These are phyloP conservation scores for Heterochromis multidens DNA, from an alignment of 2,113 vertebrate genomes.

Conservation along the genomic window DNA sequence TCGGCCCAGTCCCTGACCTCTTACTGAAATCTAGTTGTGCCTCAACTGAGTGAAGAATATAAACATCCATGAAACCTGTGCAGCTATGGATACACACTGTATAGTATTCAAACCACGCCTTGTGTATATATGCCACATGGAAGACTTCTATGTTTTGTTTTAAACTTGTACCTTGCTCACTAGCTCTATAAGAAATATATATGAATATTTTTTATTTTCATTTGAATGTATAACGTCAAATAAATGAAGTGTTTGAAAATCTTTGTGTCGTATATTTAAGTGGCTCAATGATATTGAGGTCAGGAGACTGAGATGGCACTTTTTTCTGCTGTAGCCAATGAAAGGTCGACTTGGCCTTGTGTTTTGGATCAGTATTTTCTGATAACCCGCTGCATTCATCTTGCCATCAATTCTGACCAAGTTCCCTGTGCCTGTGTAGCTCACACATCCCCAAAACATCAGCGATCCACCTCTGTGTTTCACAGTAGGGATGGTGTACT, in stretches of 20 bases:
- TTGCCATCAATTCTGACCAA: too few relatives aligned
- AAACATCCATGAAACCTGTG: constrained; percentile 69
- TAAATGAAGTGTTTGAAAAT: constrained; percentile 75
- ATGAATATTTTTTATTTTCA: constrained; percentile 61
- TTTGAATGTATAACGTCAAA: constrained; percentile 72
- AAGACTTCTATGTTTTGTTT: constrained; percentile 74
- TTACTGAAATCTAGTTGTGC: constrained; percentile 66
- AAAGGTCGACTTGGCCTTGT: too few relatives aligned
- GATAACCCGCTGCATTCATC: too few relatives aligned
- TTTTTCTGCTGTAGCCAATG: too few relatives aligned
- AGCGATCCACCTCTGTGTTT: too few relatives aligned
- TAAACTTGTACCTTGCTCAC: constrained; percentile 71
- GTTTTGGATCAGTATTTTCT: too few relatives aligned
- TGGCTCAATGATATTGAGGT: too few relatives aligned
- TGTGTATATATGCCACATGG: constrained; percentile 79
- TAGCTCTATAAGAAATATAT: constrained; percentile 64
- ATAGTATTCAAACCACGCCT: constrained; percentile 74
- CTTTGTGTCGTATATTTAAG: background rate
- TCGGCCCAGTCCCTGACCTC: constrained; percentile 48
- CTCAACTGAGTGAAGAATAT: constrained; percentile 73
- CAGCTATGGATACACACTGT: constrained; percentile 78
- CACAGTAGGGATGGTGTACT: too few relatives aligned
- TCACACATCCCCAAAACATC: too few relatives aligned
- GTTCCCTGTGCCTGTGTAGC: too few relatives aligned
- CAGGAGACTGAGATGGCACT: too few relatives aligned